Conservation (phyloP, 2,888 invertebrate species). For the Drosophila maculinotata region DNA sequence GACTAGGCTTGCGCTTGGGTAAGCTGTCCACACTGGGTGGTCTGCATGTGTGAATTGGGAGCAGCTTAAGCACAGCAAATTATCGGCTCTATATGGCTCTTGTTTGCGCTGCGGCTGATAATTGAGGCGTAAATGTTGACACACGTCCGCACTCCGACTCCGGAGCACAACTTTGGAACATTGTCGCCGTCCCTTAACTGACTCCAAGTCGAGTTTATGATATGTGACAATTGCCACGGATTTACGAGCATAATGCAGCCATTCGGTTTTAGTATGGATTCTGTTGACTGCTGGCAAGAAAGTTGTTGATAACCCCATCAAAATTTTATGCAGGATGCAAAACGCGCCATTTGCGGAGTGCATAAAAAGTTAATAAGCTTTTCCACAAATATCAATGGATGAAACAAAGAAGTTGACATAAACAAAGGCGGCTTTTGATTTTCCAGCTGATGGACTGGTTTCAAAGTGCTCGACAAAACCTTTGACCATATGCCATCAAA, state of each 20-base stretch:
- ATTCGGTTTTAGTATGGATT: slow-evolving; percentile 20
- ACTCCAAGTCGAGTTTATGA: slow-evolving; percentile 39
- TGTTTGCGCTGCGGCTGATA: slow-evolving; percentile 59
- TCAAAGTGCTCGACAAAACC: slow-evolving; percentile 68
- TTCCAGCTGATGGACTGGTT: slow-evolving; percentile 68
- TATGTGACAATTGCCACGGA: slow-evolving; percentile 37
- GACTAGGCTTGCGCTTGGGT: slow-evolving; percentile 15
- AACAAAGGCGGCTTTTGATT: slow-evolving; percentile 73
- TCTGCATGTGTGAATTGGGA: slow-evolving; percentile 52
- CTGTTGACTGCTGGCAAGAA: slow-evolving; percentile 46
- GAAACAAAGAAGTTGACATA: slow-evolving; percentile 56
- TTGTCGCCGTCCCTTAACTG: slow-evolving; percentile 43
- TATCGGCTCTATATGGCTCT: slow-evolving; percentile 56
- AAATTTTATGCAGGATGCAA: slow-evolving; percentile 48
- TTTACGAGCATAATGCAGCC: slow-evolving; percentile 41
- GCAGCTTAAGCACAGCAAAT: slow-evolving; percentile 70
- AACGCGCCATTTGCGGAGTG: slow-evolving; percentile 50
- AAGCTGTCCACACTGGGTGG: slow-evolving; percentile 68
- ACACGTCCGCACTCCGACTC: slow-evolving; percentile 58
- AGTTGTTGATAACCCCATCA: slow-evolving; percentile 66
- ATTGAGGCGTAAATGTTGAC: slow-evolving; percentile 78
- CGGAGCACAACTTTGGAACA: slow-evolving; percentile 28
- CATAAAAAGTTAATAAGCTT: slow-evolving; percentile 74
- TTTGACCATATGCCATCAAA: slow-evolving; percentile 79
- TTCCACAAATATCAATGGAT: slow-evolving; percentile 38